These are phyloP conservation scores for Bothrops jararaca DNA, from an alignment of 2,113 vertebrate species.

Conservation along the genomic window DNA sequence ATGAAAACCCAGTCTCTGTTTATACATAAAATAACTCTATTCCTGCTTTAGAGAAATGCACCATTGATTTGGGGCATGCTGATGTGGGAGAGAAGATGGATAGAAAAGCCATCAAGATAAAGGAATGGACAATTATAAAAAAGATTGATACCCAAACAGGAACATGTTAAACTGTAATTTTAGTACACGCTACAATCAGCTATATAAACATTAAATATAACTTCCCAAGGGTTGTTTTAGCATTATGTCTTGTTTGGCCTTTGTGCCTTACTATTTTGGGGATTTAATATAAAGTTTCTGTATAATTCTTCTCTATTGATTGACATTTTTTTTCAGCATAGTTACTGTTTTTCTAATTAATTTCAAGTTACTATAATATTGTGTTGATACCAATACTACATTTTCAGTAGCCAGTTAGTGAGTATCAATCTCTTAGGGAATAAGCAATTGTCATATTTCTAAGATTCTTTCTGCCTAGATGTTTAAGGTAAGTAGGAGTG, in stretches of 20 bases:
- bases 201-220: neutral
- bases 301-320: neutral
- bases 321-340: neutral
- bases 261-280: neutral
- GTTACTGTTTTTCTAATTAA: neutral
- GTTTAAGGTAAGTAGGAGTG: neutral
- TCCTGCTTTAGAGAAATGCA: neutral
- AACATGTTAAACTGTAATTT: neutral
- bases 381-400: neutral
- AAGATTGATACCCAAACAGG: neutral
- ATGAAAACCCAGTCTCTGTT: neutral
- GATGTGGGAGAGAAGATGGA: too few relatives aligned
- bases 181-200: neutral
- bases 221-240: neutral
- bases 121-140: neutral
- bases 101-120: neutral
- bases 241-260: neutral
- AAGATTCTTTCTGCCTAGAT: neutral
- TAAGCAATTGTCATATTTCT: neutral
- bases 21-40: neutral
- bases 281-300: neutral
- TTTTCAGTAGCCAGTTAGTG: constrained; percentile 2
- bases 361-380: neutral
- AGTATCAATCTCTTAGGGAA: neutral
- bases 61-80: neutral